Base-by-base conservation (phyloP, 1,140 invertebrate genomes). In the Hylaeus volcanicus region DNA sequence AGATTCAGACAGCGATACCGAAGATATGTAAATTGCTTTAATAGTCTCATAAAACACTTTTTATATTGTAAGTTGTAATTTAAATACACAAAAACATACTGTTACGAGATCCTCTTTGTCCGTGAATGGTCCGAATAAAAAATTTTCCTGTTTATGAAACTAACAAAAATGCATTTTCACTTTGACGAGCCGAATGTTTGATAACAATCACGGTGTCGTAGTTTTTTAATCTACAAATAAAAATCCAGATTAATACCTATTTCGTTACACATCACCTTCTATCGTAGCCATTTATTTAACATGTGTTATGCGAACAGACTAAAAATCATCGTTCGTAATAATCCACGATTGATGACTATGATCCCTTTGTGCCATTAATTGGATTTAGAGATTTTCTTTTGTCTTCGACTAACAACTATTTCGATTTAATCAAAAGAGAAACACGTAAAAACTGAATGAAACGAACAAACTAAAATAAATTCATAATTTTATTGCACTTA, bases 1-100 rank as follows among this genome's bases (percentile, higher is more conserved):
- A 82, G 96, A 98, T 89, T 96, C 96, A 11, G 97, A 97, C 89
- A 97, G 96, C 81, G 96, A 97, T 81, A 96, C 96, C 79, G 97
- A 98, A 88, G 96, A 96, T 78, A 94, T 95, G 93, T 95, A 81
- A 92, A 91, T 79, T 15, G n/a, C 68, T n/a, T 56, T 43, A 58
- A 71, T 41, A 83, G 64, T 70, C 9, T 41, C 41, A 53, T 48
- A 58, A 63, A 51, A 76, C 63, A 78, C 64, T 61, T 74, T 86
- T 86, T 86, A 58, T 84, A 87, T 79, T 84, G 48, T 82, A 87
- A 86, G 78, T 68, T 70, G 56, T 82, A 87, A 84, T 72, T 80
- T 82, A 84, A 83, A 74, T 78, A 74, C 37, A 37, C 55, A 14
- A 9, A 48, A 65, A 75, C 61, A 39, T 71, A 43, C 6, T 65